Evolutionary conservation across 1,140 invertebrate genomes (phyloP).

Genomic region (Drosophila littoralis): DNA sequence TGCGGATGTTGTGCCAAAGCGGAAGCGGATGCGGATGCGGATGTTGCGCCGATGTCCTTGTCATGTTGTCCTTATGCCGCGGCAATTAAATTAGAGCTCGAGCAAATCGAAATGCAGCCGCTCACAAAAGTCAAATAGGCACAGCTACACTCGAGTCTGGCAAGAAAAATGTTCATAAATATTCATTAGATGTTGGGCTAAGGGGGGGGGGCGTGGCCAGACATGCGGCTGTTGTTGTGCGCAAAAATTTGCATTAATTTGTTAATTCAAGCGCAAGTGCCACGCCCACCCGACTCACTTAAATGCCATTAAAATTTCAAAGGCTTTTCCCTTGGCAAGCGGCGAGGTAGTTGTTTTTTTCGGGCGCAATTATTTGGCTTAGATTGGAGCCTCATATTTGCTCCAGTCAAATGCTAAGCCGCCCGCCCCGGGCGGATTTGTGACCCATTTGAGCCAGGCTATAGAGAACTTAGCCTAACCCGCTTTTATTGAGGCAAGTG

Average conservation of each 20-base stretch:
- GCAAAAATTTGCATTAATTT: constrained; percentile 76
- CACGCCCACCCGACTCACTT: constrained; percentile 56
- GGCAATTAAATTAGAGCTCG: constrained; percentile 73
- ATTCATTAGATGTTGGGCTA: constrained; percentile 63
- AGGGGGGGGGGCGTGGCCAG: neutral
- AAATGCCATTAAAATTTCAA: constrained; percentile 74
- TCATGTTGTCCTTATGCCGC: constrained; percentile 15
- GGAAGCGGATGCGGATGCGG: constrained; percentile 49
- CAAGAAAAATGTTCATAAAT: constrained; percentile 67
- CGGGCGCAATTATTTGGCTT: constrained; percentile 35
- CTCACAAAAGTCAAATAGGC: constrained; percentile 5
- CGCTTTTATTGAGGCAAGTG: constrained; percentile 79
- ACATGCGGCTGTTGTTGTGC: constrained; percentile 35
- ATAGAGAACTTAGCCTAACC: constrained; percentile 56
- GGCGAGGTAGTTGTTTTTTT: constrained; percentile 4
- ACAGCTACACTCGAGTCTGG: neutral
- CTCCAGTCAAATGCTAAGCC: constrained; percentile 32
- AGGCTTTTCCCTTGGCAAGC: constrained; percentile 5
- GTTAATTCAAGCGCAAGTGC: constrained; percentile 78
- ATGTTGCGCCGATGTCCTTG: constrained; percentile 36
- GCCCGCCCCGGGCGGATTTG: constrained; percentile 7
- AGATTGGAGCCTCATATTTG: constrained; percentile 52
- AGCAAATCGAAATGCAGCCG: constrained; percentile 65
- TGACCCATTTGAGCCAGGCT: constrained; percentile 64
- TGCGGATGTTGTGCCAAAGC: constrained; percentile 58